Percentiles rank a stretch among this genome's conserved stretches.
These are phyloP conservation scores for Scartelaos histophorus DNA, from an alignment of 2,113 vertebrate genomes.

Conservation along the genomic window DNA sequence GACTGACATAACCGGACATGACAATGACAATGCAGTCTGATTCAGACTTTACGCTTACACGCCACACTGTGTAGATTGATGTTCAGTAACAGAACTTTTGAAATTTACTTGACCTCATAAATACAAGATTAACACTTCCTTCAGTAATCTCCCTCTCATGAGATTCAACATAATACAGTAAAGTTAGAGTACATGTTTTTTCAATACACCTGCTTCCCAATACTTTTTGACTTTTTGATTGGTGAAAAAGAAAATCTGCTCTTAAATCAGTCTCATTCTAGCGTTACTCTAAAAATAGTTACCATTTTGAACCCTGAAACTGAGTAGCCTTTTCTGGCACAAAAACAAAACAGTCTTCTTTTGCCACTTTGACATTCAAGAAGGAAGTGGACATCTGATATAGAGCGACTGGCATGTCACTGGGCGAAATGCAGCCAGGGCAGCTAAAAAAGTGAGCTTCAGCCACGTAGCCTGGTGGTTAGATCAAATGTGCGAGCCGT, in stretches of 20 bases:
- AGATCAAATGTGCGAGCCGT: slow-evolving; percentile 40
- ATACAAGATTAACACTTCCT: slow-evolving; percentile 25
- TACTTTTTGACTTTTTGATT: neutral
- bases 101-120: slow-evolving; percentile 9
- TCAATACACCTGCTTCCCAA: neutral
- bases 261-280: slow-evolving; percentile 5
- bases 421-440: slow-evolving; percentile 36
- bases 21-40: slow-evolving; percentile 5
- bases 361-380: slow-evolving; percentile 26
- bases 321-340: slow-evolving; percentile 19
- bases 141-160: slow-evolving; percentile 21
- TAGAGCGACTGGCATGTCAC: slow-evolving; percentile 34
- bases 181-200: neutral
- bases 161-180: neutral
- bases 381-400: slow-evolving; percentile 49
- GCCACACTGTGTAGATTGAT: slow-evolving; percentile 3
- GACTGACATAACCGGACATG: slow-evolving; percentile 13
- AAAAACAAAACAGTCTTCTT: slow-evolving; percentile 45
- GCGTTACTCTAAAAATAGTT: slow-evolving; percentile 29
- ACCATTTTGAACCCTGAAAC: slow-evolving; percentile 28
- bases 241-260: neutral
- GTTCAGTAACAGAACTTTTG: slow-evolving; percentile 1
- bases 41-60: neutral
- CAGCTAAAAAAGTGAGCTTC: slow-evolving; percentile 45
- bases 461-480: no score